These are phyloP conservation scores for Apoda limacodes DNA, from an alignment of 2,888 invertebrate species.

Conservation along the genomic window DNA sequence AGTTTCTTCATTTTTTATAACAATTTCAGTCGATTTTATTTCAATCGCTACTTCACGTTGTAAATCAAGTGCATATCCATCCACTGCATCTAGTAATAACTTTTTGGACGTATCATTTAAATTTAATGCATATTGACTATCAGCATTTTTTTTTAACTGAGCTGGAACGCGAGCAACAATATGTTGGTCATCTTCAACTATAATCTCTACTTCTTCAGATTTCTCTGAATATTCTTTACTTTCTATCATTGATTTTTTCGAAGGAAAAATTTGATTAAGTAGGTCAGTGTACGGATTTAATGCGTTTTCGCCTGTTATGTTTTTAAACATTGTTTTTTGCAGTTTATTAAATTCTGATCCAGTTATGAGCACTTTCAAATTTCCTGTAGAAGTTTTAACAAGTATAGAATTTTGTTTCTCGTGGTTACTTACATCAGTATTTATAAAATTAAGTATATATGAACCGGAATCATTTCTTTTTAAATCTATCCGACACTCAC, in stretches of 20 bases:
- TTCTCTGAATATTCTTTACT: slow-evolving; percentile 32
- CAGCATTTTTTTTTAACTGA: slow-evolving; percentile 27
- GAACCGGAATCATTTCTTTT: slow-evolving; percentile 29
- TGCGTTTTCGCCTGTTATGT: too few relatives aligned
- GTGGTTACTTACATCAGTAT: slow-evolving; percentile 11
- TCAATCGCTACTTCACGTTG: too few relatives aligned
- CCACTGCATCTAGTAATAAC: too few relatives aligned
- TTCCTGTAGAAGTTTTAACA: slow-evolving; percentile 32
- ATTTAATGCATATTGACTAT: slow-evolving; percentile 33
- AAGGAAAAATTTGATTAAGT: too few relatives aligned
- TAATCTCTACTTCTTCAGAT: slow-evolving; percentile 24
- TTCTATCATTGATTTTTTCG: too few relatives aligned
- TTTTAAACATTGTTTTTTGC: too few relatives aligned
- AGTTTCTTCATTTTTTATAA: too few relatives aligned
- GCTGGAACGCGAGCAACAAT: slow-evolving; percentile 22
- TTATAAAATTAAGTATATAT: slow-evolving; percentile 29
- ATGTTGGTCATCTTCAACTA: slow-evolving; percentile 20
- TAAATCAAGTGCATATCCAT: too few relatives aligned
- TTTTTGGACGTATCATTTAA: slow-evolving; percentile 36
- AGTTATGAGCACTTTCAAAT: slow-evolving; percentile 31
- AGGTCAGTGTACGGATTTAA: too few relatives aligned
- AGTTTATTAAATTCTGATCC: too few relatives aligned
- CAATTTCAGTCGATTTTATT: too few relatives aligned
- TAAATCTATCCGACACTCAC: slow-evolving; percentile 26
- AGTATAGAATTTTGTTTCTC: slow-evolving; percentile 28